phyloP scores from a whole-genome alignment of 1,140 invertebrate species.

The Telenomus remus region DNA sequence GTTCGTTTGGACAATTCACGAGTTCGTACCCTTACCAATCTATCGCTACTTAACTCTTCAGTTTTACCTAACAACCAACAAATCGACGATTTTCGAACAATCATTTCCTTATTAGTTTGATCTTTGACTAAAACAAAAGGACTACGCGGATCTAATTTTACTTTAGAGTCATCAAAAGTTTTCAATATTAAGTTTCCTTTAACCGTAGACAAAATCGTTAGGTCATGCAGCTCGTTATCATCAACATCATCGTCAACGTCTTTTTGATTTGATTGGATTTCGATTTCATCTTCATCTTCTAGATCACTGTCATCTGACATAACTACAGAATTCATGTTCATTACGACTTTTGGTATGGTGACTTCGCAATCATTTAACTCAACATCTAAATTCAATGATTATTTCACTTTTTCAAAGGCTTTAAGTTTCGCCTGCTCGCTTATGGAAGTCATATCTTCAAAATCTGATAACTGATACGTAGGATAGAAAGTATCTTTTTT shows the following conservation, averaged over 20 bases:
- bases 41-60: constrained; percentile 5
- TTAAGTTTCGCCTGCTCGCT: too few species aligned
- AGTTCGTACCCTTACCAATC: constrained; percentile 3
- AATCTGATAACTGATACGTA: too few species aligned
- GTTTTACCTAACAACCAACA: constrained; percentile 14
- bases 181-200: constrained; percentile 8
- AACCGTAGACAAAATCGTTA: constrained; percentile 6
- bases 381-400: too few species aligned
- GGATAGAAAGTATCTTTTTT: too few species aligned
- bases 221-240: constrained; percentile 2
- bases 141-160: constrained; percentile 9
- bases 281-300: background rate
- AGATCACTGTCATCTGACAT: background rate
- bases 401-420: too few species aligned
- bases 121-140: constrained; percentile 6
- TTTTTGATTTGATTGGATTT: background rate
- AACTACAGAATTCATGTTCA: too few species aligned
- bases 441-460: too few species aligned
- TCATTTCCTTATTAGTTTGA: constrained; percentile 1
- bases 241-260: background rate
- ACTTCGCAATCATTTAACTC: too few species aligned
- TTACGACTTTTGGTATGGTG: too few species aligned
- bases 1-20: background rate
- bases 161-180: constrained; percentile 4
- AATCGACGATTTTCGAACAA: constrained; percentile 9